phyloP scores from a whole-genome alignment of 2,797 vertebrate species.

The Falco concolor region DNA sequence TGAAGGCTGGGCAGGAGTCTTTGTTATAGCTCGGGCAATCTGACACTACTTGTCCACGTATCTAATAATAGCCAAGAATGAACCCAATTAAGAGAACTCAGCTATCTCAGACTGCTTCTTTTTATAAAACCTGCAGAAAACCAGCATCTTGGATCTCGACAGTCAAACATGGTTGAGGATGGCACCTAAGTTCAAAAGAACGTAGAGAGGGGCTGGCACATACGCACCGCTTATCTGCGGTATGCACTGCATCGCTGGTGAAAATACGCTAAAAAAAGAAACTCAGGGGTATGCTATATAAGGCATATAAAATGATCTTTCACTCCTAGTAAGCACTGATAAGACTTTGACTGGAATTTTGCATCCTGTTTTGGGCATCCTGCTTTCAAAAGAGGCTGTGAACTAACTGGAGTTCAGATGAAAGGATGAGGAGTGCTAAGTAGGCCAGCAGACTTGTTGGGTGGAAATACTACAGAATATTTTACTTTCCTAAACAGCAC shows the following conservation, averaged over 20 bases:
- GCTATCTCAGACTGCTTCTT: not conserved
- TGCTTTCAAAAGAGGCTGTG: not conserved
- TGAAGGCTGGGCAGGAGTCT: not conserved
- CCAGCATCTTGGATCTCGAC: not conserved
- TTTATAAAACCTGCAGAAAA: not conserved
- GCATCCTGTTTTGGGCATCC: not conserved
- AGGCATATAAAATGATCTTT: not conserved
- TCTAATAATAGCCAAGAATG: not conserved
- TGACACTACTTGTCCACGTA: not conserved
- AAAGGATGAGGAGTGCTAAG: not conserved
- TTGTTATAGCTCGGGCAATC: not conserved
- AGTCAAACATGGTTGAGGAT: not conserved
- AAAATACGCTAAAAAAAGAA: not conserved
- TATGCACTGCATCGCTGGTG: not conserved
- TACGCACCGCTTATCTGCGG: not conserved
- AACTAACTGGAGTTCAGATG: not conserved
- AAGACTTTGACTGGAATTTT: not conserved
- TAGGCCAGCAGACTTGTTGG: not conserved
- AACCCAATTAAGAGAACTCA: not conserved
- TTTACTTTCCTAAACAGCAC: not conserved
- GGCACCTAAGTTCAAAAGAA: not conserved
- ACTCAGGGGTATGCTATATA: not conserved
- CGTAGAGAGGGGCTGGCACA: not conserved
- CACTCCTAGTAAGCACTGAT: not conserved
- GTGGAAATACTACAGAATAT: not conserved